Base-by-base conservation (phyloP, 2,888 invertebrate genomes). In the Fragum fragum region DNA sequence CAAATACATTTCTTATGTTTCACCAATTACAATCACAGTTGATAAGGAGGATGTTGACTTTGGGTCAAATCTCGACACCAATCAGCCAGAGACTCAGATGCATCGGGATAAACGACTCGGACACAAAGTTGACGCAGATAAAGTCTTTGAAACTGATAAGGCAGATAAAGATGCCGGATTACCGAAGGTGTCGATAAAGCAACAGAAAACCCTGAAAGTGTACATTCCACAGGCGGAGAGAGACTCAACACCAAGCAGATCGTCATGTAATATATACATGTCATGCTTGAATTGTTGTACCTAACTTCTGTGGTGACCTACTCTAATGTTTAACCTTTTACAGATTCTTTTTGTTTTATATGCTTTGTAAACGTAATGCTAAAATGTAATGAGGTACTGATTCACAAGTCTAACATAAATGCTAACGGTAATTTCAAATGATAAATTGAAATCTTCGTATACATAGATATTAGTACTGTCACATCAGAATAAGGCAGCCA, bases 221-320 rank as follows among this genome's bases (percentile, higher is more conserved):
- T 86, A 83, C 69, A 83, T 86, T n/a, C 86, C 86, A 2, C 81
- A 83, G 57, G 83, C 83, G 16, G 83, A 83, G 42, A 63, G 79
- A 42, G 86, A 86, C 18, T 75, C 68, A 5, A 61, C 73, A 1
- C 70, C 73, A 7, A 85, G 85, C 32, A 82, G 74, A 39, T 82
- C 85, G 16, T 83, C 83, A 83, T 75, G 83, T 83, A 83, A 83
- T 79, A 26, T 32, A 57, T 14, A 9, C 14, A 32, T 63, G 36
- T 47, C 14, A 16, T 18, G 28, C 14, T 63, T 59, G 29, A 59
- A 26, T 21, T 23, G 9, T 23, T 57, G 26, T 47, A 47, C 18
- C 57, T 26, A 57, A 57, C 7, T 26, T 28, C 32, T n/a, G n/a
- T n/a, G n/a, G n/a, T n/a, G n/a, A n/a, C n/a, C n/a, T n/a, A n/a